Base-by-base conservation (phyloP, 2,797 vertebrate species). In the Acrossocheilus fasciatus region DNA sequence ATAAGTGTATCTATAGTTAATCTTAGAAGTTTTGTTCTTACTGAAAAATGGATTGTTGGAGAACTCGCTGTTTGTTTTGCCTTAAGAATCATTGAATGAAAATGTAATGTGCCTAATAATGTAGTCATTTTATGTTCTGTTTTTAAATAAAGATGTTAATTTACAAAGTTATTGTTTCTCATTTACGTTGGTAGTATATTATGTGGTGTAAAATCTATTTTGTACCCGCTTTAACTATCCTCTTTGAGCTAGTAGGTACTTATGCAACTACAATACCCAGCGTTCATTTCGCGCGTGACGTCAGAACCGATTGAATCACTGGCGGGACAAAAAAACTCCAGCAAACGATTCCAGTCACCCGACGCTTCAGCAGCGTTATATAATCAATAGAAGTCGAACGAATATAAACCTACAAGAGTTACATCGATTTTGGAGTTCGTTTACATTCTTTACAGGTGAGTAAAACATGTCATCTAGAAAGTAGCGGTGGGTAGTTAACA, bases 291-390 rank as follows among this genome's bases (percentile, higher is more conserved):
- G 15, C 0, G 6, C 45, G 1, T 45, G 70, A 59, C 72, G 81
- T 66, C 70, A 68, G 87, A 87, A 62, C 85, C 91, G 88, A 92
- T 95, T 90, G 93, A 95, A 95, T 94, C 91, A 83, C 91, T 59
- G 93, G 94, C 94, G 95, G 94, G 95, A 95, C 82, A 73, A 80
- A 77, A 83, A 83, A 73, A 39, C 57, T 68, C 15, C 80, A 64
- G 62, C 68, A 62, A 64, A 77, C 47, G 41, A 17, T 8, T 68
- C 36, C 20, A 41, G 91, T 88, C 83, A 41, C 20, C 1, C 1
- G 45, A 83, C 6, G 5, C 43, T 4, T 10, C 39, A 8, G 11
- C 10, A 26, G 52, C 15, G 4, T 54, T 73, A 20, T 20, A 30
- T 15, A 1, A 34, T 41, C 50, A 14, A n/a, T 0, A 47, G 8